Base-by-base conservation (phyloP, 2,888 invertebrate species). In the Lordiphosa fenestrarum region DNA sequence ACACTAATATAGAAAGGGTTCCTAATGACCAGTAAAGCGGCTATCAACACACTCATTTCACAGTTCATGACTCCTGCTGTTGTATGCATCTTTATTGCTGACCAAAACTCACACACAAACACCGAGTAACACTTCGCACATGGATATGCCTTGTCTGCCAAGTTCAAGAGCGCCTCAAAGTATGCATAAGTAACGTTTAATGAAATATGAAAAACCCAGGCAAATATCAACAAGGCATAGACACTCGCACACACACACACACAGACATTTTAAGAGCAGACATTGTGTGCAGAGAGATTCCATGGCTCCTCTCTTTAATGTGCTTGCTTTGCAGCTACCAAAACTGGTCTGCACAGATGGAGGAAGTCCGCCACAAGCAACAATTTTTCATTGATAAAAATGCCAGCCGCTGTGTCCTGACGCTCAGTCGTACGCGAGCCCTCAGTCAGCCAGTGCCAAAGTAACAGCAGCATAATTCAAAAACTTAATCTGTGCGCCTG, bases 381-480 rank as follows among this genome's bases (percentile, higher is more conserved):
- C 56, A 63, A 80, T 68, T 66, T 44, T 81, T 85, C 86, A 86
- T 86, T 84, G 86, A 84, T 84, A 85, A 84, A 84, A 86, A 69
- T 67, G 65, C 69, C 66, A 71, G 63, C 70, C 46, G 61, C 57
- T 61, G 67, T 41, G 50, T 84, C 70, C 68, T 73, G 55, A 46
- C 61, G 52, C 49, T 84, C 82, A 84, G 84, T 84, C 77, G 69
- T 57, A 69, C 66, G 64, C 84, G 73, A 81, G 64, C 73, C 71
- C 61, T 68, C 55, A 52, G 57, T 36, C 78, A 74, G 78, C 53
- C 38, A 42, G 52, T 52, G 10, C 23, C 13, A 35, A 30, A 30
- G 30, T 9, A 30, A 7, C 9, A 30, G 30, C 9, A 30, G 3
- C 3, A 30, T 9, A 30, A 3, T 30, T 9, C 30, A 30, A 30